A percentile compares a stretch with the other conserved stretches of the same genome.
Conservation (phyloP, 2,113 vertebrate species). For the Panthera tigris region DNA sequence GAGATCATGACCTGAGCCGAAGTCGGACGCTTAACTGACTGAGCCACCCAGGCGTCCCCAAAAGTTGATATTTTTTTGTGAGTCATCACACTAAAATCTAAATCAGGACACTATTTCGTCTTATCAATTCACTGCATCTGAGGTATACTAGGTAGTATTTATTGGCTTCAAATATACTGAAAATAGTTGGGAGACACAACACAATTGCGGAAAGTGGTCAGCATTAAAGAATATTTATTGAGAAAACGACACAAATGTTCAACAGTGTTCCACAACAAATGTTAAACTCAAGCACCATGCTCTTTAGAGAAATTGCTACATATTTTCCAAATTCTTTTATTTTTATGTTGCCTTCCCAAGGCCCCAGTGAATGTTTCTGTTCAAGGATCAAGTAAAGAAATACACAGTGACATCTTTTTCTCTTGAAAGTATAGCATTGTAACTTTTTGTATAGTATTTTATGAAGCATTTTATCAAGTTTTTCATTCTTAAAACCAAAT, state of each 20-base stretch:
- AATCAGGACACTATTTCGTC: neutral
- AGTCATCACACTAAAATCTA: neutral
- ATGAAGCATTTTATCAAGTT: neutral
- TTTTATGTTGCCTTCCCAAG: neutral
- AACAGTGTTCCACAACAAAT: neutral
- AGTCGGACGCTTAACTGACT: no score
- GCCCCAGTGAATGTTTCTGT: neutral
- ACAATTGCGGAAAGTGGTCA: neutral
- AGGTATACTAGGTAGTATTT: neutral
- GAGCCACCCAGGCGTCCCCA: neutral
- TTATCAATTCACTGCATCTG: neutral
- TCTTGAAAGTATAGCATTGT: conserved; percentile 36
- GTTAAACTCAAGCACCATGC: neutral
- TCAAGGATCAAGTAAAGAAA: conserved; percentile 10
- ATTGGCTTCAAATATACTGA: neutral
- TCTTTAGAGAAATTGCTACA: neutral
- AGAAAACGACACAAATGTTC: neutral
- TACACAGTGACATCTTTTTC: neutral
- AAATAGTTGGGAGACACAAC: conserved; percentile 2
- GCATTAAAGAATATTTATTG: neutral
- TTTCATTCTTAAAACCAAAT: neutral
- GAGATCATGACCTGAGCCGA: no score
- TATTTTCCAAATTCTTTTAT: neutral
- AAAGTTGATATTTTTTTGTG: neutral
- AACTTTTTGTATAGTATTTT: neutral